Evolutionary conservation across 2,888 invertebrate species (phyloP), one percentile per base, ranked within the genome.

Genomic region (Lamproptera curius): DNA sequence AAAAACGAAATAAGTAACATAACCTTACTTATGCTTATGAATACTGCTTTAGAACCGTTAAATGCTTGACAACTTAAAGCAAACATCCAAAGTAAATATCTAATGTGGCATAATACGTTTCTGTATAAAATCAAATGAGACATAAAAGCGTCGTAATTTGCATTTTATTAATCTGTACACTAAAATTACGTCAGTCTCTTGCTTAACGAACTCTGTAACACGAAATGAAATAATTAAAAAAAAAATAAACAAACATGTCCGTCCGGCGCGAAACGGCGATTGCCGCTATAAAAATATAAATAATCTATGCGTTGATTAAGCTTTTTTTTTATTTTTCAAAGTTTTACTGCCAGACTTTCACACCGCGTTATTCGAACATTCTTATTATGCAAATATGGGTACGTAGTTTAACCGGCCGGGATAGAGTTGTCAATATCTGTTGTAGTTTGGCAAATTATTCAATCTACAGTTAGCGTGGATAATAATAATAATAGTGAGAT

Each of bases 201-300:
- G 36, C 42, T 37, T 42, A 47, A 47, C 38, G 31, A 43, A 41
- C 35, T 36, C 35, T 28, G 31, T 33, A 31, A 36, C 28, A 36
- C 41, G 41, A 28, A 41, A 37, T 42, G 17, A 42, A 47, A 42
- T 42, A 47, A 39, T 34, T 38, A 38, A 47, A 42, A n/a, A n/a
- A n/a, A n/a, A 47, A 42, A 47, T 47, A 37, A 42, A 42, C 42
- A 38, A 16, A 26, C 37, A 42, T 37, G 37, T 47, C 37, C 20
- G 37, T 47, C 36, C 16, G 42, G 37, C 42, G 47, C 42, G 42
- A 47, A 47, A 39, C 39, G 14, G 14, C 33, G 14, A 46, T 15
- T 14, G 42, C 37, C 31, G 42, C 42, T 13, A 47, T 47, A 47
- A 47, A 47, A 47, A 42, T 47, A 37, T 47, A 47, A 28, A 28